A percentile compares a stretch with the other conserved stretches of the same genome.
Evolutionary conservation across 92 coral and sea anemone species (phyloP).

Genomic region (Zoanthus sociatus): DNA sequence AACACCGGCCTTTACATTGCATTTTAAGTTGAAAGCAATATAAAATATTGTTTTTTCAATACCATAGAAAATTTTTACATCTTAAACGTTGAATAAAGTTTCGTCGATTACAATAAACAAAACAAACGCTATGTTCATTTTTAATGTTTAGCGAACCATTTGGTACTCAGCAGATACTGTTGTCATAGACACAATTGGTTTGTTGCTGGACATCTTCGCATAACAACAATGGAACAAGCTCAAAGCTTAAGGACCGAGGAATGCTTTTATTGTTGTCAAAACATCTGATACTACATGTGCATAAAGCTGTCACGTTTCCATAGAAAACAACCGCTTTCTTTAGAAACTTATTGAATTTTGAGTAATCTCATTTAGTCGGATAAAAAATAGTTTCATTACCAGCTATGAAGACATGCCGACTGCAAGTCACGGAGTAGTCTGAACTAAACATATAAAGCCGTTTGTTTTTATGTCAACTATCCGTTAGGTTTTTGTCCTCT

Average conservation of each 20-base stretch:
- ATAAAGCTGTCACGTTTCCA: not conserved
- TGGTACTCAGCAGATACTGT: constrained; percentile 8
- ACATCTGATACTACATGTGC: not conserved
- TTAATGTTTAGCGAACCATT: not conserved
- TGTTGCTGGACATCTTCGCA: not conserved
- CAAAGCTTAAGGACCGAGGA: not conserved
- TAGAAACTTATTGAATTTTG: not conserved
- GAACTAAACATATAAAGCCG: too few relatives aligned
- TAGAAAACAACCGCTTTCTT: not conserved
- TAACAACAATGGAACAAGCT: not conserved
- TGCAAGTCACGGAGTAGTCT: not conserved
- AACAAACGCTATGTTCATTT: not conserved
- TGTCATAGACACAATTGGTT: constrained; percentile 29
- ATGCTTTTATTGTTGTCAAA: not conserved
- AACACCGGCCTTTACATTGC: not conserved
- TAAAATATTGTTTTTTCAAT: not conserved
- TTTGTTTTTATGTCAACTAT: too few relatives aligned
- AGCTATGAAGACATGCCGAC: not conserved
- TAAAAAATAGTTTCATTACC: not conserved
- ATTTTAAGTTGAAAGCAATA: not conserved
- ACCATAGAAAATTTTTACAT: not conserved
- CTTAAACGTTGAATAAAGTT: not conserved
- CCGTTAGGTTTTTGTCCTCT: too few relatives aligned
- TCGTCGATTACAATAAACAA: not conserved
- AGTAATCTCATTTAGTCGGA: not conserved